phyloP scores from a whole-genome alignment of 2,113 vertebrate genomes.

The Callospermophilus lateralis region DNA sequence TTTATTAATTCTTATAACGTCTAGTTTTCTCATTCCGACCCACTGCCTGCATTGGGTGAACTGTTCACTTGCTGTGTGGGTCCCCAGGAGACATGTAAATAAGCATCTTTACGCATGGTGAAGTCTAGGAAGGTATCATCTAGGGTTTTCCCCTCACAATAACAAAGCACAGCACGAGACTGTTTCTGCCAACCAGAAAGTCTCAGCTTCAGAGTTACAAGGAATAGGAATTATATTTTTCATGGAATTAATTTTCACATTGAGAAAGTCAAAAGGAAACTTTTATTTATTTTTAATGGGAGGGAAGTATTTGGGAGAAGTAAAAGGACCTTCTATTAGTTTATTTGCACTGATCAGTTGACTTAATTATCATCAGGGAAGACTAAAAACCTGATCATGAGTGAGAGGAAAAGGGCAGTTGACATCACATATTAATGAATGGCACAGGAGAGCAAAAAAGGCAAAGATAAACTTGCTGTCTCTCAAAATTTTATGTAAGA shows the following conservation, averaged over 20 bases:
- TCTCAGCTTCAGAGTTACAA: not conserved
- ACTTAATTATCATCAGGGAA: not conserved
- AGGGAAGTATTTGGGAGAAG: not conserved
- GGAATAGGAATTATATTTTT: not conserved
- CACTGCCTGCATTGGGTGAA: too few relatives aligned
- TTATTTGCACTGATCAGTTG: not conserved
- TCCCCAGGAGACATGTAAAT: not conserved
- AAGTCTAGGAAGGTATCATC: not conserved
- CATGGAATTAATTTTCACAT: not conserved
- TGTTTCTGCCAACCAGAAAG: not conserved
- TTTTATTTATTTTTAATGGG: not conserved
- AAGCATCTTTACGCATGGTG: too few relatives aligned
- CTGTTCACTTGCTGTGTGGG: too few relatives aligned
- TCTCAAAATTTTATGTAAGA: constrained; percentile 37
- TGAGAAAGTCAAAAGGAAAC: not conserved
- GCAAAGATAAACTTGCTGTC: not conserved
- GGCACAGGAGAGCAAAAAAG: not conserved
- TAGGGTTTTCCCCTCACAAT: not conserved
- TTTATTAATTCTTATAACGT: too few relatives aligned
- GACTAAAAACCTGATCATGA: not conserved
- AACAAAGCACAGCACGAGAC: not conserved
- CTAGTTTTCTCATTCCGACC: too few relatives aligned
- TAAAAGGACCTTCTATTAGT: not conserved
- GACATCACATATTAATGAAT: not conserved
- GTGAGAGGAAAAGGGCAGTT: not conserved